Evolutionary conservation across 1,140 invertebrate genomes (phyloP), one percentile per base, ranked within the genome.

Genomic region (Leucophenga varia): DNA sequence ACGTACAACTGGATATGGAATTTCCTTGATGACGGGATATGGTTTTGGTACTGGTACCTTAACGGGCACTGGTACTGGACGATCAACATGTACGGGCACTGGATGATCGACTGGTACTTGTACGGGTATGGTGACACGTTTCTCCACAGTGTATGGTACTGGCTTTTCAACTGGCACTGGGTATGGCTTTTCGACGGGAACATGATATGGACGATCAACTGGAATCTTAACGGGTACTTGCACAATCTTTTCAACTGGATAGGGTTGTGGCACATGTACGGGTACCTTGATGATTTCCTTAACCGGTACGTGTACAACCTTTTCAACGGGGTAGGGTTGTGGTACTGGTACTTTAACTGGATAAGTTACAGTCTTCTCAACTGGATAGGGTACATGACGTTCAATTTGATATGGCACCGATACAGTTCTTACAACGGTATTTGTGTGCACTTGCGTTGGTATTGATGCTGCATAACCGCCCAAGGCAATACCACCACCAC

Each of bases 241-340:
- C 21, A 82, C 55, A 35, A 79, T 64, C 55, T 80, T 82, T 51
- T 81, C 79, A 21, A 82, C 80, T 47, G 81, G 80, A 67, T 86
- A 86, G 43, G 86, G 85, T 58, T 86, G 81, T 43, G 86, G 81
- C 10, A 87, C 81, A 51, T 82, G 78, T 14, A 84, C 82, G 47
- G 81, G 79, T 46, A 85, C 80, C 61, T 84, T 85, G n/a, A 85
- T 73, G 78, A 82, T 79, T 79, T 82, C 76, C 76, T 81, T 79
- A 59, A 82, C 77, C 74, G 80, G 67, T 75, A 79, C 71, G 55
- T 81, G 78, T 59, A 84, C 75, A 75, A 80, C 77, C 74, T 81
- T 82, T 68, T 81, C 73, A 43, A 83, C 81, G 56, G 81, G 80
- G 70, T 82, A 82, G 55, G 81, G 84, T 64, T 85, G 81, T 14